Percentiles rank a stretch among this genome's conserved stretches.
These are phyloP conservation scores for Netelia melanura DNA, from an alignment of 2,888 invertebrate species.

Conservation along the genomic window DNA sequence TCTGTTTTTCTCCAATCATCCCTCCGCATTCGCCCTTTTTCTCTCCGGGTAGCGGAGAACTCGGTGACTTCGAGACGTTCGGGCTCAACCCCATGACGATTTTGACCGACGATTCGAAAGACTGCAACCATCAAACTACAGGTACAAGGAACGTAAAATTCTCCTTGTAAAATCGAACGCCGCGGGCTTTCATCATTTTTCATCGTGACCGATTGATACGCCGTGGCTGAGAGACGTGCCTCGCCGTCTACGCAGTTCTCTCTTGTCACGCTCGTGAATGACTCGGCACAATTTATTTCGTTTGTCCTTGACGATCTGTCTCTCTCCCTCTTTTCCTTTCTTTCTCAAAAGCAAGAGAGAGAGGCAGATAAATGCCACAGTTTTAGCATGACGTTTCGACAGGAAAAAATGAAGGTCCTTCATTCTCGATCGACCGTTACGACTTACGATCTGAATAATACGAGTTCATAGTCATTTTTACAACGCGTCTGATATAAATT, in stretches of 20 bases:
- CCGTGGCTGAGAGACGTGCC: not conserved
- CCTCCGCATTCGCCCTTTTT: slow-evolving; percentile 1
- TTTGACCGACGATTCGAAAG: slow-evolving; percentile 58
- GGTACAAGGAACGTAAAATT: slow-evolving; percentile 44
- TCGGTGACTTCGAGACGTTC: slow-evolving; percentile 29
- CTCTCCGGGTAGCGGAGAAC: not conserved
- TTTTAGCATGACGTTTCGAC: slow-evolving; percentile 2
- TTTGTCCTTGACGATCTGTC: slow-evolving; percentile 44
- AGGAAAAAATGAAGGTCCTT: slow-evolving; percentile 31
- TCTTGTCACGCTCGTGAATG: slow-evolving; percentile 51
- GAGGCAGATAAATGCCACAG: slow-evolving; percentile 16
- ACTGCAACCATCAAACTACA: slow-evolving; percentile 22
- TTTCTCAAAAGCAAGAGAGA: not conserved
- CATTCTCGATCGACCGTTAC: not conserved
- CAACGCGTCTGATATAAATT: not conserved
- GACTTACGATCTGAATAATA: not conserved
- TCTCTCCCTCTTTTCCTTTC: not conserved
- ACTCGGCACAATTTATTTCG: slow-evolving; percentile 57
- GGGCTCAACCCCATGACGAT: slow-evolving; percentile 53
- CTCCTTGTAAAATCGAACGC: slow-evolving; percentile 49
- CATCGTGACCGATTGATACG: slow-evolving; percentile 45
- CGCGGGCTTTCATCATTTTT: slow-evolving; percentile 60
- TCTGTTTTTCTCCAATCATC: slow-evolving; percentile 21
- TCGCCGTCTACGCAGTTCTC: slow-evolving; percentile 10
- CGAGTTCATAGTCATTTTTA: slow-evolving; percentile 22